Percentiles rank a stretch among this genome's conserved stretches.
Evolutionary conservation across 2,888 invertebrate genomes (phyloP).

Genomic region (Aporophyla nigra): DNA sequence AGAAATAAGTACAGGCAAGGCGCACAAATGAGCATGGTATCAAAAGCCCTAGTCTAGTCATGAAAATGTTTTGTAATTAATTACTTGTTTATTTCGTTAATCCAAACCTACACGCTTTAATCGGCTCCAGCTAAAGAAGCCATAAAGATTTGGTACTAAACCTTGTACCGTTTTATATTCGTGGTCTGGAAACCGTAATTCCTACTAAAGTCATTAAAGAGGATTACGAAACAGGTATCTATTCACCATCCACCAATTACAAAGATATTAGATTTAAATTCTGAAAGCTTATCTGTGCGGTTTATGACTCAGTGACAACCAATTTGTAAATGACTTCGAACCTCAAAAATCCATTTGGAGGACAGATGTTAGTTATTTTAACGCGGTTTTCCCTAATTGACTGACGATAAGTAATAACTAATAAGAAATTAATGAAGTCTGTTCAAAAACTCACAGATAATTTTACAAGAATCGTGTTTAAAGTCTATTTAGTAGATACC

Average conservation of each 20-base stretch:
- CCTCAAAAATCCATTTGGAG: neutral
- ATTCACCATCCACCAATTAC: neutral
- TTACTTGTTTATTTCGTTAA: constrained; percentile 7
- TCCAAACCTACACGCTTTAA: constrained; percentile 10
- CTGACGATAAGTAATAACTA: neutral
- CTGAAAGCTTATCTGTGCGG: neutral
- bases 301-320: constrained; percentile 34
- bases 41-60: neutral
- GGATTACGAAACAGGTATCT: constrained; percentile 18
- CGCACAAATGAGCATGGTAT: neutral
- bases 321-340: constrained; percentile 10
- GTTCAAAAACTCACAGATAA: neutral
- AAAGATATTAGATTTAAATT: neutral
- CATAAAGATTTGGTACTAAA: constrained; percentile 17
- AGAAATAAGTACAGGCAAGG: neutral
- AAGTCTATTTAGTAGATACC: neutral
- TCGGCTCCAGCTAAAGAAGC: constrained; percentile 21
- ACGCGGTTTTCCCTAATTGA: constrained; percentile 3
- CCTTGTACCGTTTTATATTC: constrained; percentile 20
- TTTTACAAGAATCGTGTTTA: neutral
- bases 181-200: constrained; percentile 31
- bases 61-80: constrained; percentile 4
- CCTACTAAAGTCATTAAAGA: constrained; percentile 16
- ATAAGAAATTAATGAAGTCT: neutral
- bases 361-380: neutral